Conservation (phyloP, 2,113 vertebrate genomes). For the Corapipo altera region DNA sequence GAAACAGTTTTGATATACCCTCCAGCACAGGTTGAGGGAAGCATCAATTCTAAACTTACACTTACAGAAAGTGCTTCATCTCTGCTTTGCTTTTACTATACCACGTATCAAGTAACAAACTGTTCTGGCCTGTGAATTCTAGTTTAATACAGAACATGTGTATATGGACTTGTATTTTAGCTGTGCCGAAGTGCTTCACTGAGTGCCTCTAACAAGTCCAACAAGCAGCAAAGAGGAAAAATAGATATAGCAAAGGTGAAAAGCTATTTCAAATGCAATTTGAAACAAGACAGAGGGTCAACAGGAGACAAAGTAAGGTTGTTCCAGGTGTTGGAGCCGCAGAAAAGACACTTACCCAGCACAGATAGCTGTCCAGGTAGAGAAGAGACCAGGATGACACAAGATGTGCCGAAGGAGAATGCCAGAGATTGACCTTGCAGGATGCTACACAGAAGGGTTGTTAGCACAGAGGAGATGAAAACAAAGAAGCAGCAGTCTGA, state of each 20-base stretch:
- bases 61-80: background rate
- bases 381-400: background rate
- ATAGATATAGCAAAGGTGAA: background rate
- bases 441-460: slow-evolving; percentile 16
- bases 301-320: slow-evolving; percentile 32
- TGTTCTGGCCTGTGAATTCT: background rate
- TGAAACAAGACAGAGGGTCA: slow-evolving; percentile 33
- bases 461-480: slow-evolving; percentile 46
- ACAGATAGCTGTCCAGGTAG: background rate
- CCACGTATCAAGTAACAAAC: background rate
- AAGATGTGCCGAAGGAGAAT: background rate
- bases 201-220: slow-evolving; percentile 1
- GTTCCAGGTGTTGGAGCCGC: slow-evolving; percentile 12
- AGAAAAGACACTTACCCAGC: slow-evolving; percentile 31
- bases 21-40: background rate
- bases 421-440: slow-evolving; percentile 22
- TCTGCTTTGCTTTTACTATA: background rate
- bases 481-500: slow-evolving; percentile 37
- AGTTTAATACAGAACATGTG: background rate
- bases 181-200: background rate
- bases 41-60: background rate
- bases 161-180: background rate
- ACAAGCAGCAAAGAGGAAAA: background rate
- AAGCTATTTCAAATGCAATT: slow-evolving; percentile 42
- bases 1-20: background rate